These are phyloP conservation scores for Agonopterix heracliana DNA, from an alignment of 2,888 invertebrate species.

Conservation along the genomic window DNA sequence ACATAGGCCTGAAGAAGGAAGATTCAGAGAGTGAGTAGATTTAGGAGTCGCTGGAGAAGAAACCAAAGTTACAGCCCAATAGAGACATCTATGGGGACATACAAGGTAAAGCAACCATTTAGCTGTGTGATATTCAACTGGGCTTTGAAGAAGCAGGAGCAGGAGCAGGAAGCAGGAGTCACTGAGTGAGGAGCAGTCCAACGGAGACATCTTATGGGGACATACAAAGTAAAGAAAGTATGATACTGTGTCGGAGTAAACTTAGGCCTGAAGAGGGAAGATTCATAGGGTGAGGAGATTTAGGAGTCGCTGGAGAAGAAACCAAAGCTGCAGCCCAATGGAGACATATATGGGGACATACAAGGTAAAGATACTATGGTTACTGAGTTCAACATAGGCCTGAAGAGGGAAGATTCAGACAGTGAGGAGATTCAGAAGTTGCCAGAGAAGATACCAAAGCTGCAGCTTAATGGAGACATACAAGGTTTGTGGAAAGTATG, in stretches of 20 bases:
- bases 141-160: constrained; percentile 37
- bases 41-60: constrained; percentile 43
- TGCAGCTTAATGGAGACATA: constrained; percentile 53
- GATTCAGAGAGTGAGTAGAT: constrained; percentile 42
- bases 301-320: constrained; percentile 46
- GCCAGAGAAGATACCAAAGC: constrained; percentile 42
- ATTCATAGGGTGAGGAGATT: constrained; percentile 41
- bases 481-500: too few relatives aligned
- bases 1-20: constrained; percentile 36
- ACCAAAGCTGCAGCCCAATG: constrained; percentile 45
- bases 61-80: constrained; percentile 45
- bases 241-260: constrained; percentile 64
- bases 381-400: constrained; percentile 52
- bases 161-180: too few relatives aligned
- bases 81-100: constrained; percentile 49
- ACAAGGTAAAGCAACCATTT: constrained; percentile 37
- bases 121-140: not conserved
- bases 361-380: constrained; percentile 44
- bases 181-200: too few relatives aligned
- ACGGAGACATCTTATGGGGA: too few relatives aligned
- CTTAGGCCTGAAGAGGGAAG: constrained; percentile 38
- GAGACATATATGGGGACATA: constrained; percentile 46
- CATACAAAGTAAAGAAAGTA: too few relatives aligned
- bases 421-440: constrained; percentile 49
- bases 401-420: constrained; percentile 39